phyloP scores from a whole-genome alignment of 2,113 vertebrate species.

The Vicugna pacos region DNA sequence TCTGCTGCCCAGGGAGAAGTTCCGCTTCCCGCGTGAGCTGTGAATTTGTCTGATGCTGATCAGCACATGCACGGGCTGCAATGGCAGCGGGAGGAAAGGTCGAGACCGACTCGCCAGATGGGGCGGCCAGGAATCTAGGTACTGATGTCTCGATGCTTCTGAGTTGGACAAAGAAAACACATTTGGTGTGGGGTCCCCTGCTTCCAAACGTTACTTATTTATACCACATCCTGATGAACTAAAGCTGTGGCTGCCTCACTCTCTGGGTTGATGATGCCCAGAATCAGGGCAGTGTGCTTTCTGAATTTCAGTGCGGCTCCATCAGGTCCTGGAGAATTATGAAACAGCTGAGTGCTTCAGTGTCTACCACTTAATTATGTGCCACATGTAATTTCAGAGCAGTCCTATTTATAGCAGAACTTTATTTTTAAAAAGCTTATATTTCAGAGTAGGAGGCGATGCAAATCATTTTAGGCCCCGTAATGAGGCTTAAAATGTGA shows the following conservation, averaged over 20 bases:
- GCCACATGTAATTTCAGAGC: slow-evolving; percentile 70
- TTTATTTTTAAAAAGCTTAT: slow-evolving; percentile 76
- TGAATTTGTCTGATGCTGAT: slow-evolving; percentile 21
- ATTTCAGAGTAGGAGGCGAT: slow-evolving; percentile 55
- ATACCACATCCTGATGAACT: neutral
- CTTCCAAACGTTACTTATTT: neutral
- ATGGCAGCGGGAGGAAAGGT: neutral
- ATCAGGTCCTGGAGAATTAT: slow-evolving; percentile 14
- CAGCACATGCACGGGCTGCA: neutral
- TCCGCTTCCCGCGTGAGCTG: neutral
- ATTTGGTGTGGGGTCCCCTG: neutral
- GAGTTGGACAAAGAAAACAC: neutral
- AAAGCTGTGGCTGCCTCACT: neutral
- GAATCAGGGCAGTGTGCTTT: neutral
- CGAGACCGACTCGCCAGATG: neutral
- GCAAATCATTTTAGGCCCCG: slow-evolving; percentile 62
- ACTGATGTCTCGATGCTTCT: neutral
- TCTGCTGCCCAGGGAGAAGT: neutral
- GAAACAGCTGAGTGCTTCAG: slow-evolving; percentile 58
- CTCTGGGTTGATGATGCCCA: neutral
- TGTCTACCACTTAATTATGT: slow-evolving; percentile 61
- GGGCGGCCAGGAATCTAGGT: neutral
- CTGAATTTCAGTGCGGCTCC: neutral
- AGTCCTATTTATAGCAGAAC: slow-evolving; percentile 72
- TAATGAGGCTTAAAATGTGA: slow-evolving; percentile 61